Conservation (phyloP, 2,113 vertebrate species). For the Xenopus tropicalis region DNA sequence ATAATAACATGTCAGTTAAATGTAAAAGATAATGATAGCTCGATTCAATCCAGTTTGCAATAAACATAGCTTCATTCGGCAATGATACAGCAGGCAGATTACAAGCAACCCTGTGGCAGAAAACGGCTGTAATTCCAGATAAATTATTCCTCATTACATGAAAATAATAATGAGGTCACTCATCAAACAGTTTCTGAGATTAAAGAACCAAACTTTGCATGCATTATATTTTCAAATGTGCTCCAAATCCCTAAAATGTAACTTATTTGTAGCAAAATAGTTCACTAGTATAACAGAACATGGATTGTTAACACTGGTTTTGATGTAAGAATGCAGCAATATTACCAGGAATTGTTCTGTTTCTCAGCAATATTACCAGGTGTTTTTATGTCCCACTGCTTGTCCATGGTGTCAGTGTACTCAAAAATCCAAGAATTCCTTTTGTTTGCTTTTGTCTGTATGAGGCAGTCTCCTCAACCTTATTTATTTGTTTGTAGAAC, state of each 20-base stretch:
- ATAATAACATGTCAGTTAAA: slow-evolving; percentile 42
- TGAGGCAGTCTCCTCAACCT: too few relatives aligned
- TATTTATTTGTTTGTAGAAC: too few relatives aligned
- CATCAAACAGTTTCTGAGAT: slow-evolving; percentile 38
- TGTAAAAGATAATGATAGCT: slow-evolving; percentile 42
- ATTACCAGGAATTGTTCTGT: too few relatives aligned
- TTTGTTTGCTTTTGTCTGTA: too few relatives aligned
- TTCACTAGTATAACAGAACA: neutral
- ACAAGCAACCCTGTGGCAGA: slow-evolving; percentile 41
- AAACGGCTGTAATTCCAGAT: slow-evolving; percentile 44
- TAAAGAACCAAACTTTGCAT: slow-evolving; percentile 31
- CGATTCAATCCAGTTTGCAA: slow-evolving; percentile 39
- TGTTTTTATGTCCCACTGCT: too few relatives aligned
- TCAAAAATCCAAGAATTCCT: too few relatives aligned
- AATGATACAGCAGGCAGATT: slow-evolving; percentile 44
- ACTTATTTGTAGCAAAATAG: neutral
- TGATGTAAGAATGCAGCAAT: neutral
- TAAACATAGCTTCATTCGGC: slow-evolving; percentile 33
- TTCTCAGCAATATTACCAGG: too few relatives aligned
- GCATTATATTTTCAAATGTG: slow-evolving; percentile 25
- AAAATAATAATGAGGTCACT: slow-evolving; percentile 43
- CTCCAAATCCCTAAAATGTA: neutral
- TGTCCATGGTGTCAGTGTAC: too few relatives aligned
- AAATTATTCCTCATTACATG: slow-evolving; percentile 46
- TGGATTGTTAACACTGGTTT: neutral